A percentile compares a stretch with the other conserved stretches of the same genome.
These are phyloP conservation scores for Alcedo quadribrachys DNA, from an alignment of 2,797 vertebrate genomes.

Conservation along the genomic window DNA sequence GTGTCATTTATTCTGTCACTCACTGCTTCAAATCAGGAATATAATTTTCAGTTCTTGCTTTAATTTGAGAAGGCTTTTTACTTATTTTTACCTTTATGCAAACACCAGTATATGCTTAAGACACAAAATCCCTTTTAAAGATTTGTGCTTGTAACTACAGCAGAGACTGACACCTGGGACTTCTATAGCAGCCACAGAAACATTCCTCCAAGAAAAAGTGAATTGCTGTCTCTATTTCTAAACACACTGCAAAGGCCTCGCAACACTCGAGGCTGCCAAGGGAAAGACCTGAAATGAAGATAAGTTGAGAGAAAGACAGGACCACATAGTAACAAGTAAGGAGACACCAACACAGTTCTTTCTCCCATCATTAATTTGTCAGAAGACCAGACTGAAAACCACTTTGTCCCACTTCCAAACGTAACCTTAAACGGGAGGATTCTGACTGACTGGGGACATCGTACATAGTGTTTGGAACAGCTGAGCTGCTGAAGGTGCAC, in stretches of 20 bases:
- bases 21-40: not conserved
- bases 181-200: not conserved
- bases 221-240: not conserved
- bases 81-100: not conserved
- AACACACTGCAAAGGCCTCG: not conserved
- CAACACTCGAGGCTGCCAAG: not conserved
- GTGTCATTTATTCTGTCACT: not conserved
- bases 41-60: not conserved
- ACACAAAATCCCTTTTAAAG: not conserved
- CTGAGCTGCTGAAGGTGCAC: not conserved
- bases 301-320: not conserved
- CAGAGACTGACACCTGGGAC: not conserved
- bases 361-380: fast-evolving
- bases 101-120: not conserved
- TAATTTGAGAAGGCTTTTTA: not conserved
- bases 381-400: not conserved
- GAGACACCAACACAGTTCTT: not conserved
- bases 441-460: not conserved
- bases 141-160: not conserved
- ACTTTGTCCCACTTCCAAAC: not conserved
- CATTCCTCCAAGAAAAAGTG: not conserved
- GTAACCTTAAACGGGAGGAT: not conserved
- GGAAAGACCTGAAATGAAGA: not conserved
- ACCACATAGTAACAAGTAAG: not conserved
- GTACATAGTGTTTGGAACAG: fast-evolving